Evolutionary conservation across 1,140 invertebrate genomes (phyloP).

Genomic region (Pissodes strobi): DNA sequence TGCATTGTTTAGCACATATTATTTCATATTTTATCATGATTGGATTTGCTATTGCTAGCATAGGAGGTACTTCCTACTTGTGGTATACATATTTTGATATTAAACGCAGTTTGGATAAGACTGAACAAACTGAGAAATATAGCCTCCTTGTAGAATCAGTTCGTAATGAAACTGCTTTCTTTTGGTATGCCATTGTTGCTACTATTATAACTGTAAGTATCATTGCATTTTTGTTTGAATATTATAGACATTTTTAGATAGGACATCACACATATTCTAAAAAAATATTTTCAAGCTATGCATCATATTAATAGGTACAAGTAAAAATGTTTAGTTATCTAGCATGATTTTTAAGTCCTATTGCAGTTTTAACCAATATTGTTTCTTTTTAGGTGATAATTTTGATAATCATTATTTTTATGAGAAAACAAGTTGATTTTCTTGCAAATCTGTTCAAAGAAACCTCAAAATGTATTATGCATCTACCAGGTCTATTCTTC

Average conservation of each 20-base stretch:
- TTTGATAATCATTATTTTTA: conserved; percentile 75
- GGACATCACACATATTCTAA: no score
- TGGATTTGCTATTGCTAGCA: conserved; percentile 72
- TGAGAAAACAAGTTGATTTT: conserved; percentile 79
- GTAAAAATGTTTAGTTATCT: no score
- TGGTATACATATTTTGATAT: conserved; percentile 90
- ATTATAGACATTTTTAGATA: no score
- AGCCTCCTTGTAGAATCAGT: conserved; percentile 66
- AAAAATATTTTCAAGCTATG: no score
- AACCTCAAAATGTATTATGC: conserved; percentile 81
- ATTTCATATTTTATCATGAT: conserved; percentile 88
- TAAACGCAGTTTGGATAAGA: conserved; percentile 69
- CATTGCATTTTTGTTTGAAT: not conserved
- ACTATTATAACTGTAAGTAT: conserved; percentile 80
- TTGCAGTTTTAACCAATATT: no score
- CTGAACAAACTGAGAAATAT: conserved; percentile 55
- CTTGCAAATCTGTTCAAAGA: conserved; percentile 84
- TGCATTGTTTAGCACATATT: conserved; percentile 80
- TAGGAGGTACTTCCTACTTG: conserved; percentile 76
- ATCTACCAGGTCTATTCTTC: conserved; percentile 82
- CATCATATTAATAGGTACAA: no score
- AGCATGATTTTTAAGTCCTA: no score
- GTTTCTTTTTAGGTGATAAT: conserved; percentile 75
- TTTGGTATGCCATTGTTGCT: conserved; percentile 83
- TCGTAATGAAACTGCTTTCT: conserved; percentile 84